Base-by-base conservation (phyloP, 2,797 vertebrate genomes). In the Rhabdomys pumilio region DNA sequence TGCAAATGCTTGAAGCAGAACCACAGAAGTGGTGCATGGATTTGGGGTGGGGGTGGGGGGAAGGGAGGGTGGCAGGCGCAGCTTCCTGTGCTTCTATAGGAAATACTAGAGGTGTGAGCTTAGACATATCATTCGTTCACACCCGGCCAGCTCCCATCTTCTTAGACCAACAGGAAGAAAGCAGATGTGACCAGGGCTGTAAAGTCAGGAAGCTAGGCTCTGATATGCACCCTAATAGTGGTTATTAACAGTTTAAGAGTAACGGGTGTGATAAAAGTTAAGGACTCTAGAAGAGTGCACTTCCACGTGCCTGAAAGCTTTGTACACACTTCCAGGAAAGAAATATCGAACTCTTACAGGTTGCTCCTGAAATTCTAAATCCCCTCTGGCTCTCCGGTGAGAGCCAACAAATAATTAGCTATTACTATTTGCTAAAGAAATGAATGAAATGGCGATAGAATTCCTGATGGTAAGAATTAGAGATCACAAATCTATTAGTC, bases 341-440 rank as follows among this genome's bases (percentile, higher is more conserved):
- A 91, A 81, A 11, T 38, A 57, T 44, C 26, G 41, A 94, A 89
- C 13, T 31, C 57, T 31, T 29, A 55, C 76, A 92, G n/a, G 57
- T 61, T 5, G 8, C 38, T 93, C 29, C 72, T 63, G 50, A 85
- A 90, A 82, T 75, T 50, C 84, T 6, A 50, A 67, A 50, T 69
- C 41, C 67, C 41, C 44, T 85, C 61, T 22, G 50, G n/a, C 22
- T 89, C 26, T 86, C 90, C 47, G 11, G 34, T 19, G 29, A 85
- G 38, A 38, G 38, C 38, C 34, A 12, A 34, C 4, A 41, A 26
- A 63, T 2, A 63, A 59, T 73, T 4, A 87, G 72, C 59, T 67
- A 50, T 89, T 86, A 82, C 65, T 15, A 8, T 1, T 19, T 53
- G 8, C n/a, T 83, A 77, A 94, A 26, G 76, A 85, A 94, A 92